Conservation (phyloP, 2,888 invertebrate genomes). For the Ellobium chinense region DNA sequence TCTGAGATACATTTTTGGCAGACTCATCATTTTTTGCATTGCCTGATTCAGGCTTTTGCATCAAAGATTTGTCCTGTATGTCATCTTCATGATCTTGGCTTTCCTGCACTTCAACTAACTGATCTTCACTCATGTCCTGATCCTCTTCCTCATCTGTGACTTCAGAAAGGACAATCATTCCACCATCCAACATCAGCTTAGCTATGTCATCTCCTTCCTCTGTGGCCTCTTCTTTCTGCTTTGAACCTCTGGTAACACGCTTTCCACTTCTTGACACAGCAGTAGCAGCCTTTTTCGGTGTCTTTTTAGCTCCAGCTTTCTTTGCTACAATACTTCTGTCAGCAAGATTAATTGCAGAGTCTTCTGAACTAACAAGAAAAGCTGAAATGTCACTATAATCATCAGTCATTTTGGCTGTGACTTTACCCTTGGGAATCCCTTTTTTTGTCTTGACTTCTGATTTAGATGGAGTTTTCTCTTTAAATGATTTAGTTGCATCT, state of each 20-base stretch:
- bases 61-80: background rate
- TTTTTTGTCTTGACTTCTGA: too few species aligned
- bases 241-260: background rate
- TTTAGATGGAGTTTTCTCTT: too few species aligned
- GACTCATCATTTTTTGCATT: background rate
- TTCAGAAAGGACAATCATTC: constrained; percentile 9
- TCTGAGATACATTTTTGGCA: too few species aligned
- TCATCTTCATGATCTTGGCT: background rate
- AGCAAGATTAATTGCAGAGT: background rate
- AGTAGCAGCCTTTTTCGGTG: background rate
- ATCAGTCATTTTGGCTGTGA: too few species aligned
- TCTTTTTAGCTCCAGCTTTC: background rate
- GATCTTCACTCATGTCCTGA: background rate
- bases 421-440: too few species aligned
- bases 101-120: background rate
- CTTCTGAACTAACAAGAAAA: background rate
- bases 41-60: background rate
- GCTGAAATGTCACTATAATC: constrained; percentile 6
- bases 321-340: background rate
- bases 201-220: background rate
- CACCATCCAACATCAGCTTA: background rate
- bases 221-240: background rate
- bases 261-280: background rate
- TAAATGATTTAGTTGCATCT: too few species aligned
- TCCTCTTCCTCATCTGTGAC: background rate